These are phyloP conservation scores for Ophion obscuratus DNA, from an alignment of 2,888 invertebrate genomes.

Conservation along the genomic window DNA sequence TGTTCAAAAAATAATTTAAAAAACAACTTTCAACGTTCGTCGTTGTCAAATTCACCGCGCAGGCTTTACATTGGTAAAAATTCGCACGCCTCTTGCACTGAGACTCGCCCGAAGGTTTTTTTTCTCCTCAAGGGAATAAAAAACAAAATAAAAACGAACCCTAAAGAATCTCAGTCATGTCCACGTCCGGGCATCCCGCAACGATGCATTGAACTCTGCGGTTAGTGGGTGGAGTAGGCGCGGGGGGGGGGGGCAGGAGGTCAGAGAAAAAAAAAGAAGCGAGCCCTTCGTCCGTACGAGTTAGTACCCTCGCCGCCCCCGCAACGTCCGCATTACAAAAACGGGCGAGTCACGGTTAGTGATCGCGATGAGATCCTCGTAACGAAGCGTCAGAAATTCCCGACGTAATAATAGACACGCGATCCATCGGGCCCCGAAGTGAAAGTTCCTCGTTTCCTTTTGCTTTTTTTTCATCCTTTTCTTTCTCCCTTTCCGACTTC, in stretches of 20 bases:
- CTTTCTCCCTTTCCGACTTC: no score
- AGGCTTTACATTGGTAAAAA: no score
- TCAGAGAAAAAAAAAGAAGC: not conserved
- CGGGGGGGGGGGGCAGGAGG: conserved; percentile 27
- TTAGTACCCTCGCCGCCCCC: conserved; percentile 55
- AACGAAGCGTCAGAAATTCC: conserved; percentile 47
- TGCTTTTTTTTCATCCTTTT: no score
- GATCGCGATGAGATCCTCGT: conserved; percentile 69
- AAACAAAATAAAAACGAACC: no score
- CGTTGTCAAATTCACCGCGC: no score
- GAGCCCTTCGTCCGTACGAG: conserved; percentile 43
- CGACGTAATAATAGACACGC: conserved; percentile 38
- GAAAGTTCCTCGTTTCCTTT: conserved; percentile 35
- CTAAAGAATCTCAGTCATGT: conserved; percentile 2
- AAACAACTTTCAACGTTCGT: no score
- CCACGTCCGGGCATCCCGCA: conserved; percentile 12
- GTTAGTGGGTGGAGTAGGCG: conserved; percentile 17
- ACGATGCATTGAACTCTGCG: conserved; percentile 44
- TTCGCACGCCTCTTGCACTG: no score
- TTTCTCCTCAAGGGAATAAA: no score
- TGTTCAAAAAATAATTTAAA: no score
- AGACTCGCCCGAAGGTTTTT: no score
- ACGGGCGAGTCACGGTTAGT: conserved; percentile 75
- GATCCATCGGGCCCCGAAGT: conserved; percentile 41
- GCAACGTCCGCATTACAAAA: conserved; percentile 53